Percentiles rank a stretch among this genome's conserved stretches.
phyloP scores from a whole-genome alignment of 2,113 vertebrate genomes.

The Varanus komodoensis region DNA sequence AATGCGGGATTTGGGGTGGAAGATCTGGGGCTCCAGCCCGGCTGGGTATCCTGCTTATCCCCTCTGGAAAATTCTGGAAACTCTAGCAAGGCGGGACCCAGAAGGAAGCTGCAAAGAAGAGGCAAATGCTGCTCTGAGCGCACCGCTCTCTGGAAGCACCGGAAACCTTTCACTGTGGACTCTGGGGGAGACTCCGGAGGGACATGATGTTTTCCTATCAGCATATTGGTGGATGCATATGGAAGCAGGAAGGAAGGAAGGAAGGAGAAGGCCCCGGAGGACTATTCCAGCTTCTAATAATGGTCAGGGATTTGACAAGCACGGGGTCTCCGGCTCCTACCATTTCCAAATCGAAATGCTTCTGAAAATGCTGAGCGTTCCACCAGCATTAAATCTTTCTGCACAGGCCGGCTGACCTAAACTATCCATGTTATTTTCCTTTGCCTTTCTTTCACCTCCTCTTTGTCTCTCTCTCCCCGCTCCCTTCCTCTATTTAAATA shows the following conservation, averaged over 20 bases:
- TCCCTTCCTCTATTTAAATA: not conserved
- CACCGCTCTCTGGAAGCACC: conserved; percentile 50
- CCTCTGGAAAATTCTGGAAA: too few relatives aligned
- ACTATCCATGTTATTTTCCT: conserved; percentile 49
- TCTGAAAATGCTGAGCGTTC: conserved; percentile 67
- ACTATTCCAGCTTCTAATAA: conserved; percentile 64
- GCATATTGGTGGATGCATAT: not conserved
- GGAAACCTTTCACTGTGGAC: conserved; percentile 56
- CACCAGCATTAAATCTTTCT: conserved; percentile 68
- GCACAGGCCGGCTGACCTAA: conserved; percentile 61
- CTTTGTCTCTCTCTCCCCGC: not conserved
- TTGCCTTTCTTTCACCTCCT: fast-evolving
- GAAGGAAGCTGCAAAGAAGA: not conserved
- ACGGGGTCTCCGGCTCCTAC: conserved; percentile 54
- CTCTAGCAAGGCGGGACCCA: not conserved
- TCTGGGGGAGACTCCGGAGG: conserved; percentile 41
- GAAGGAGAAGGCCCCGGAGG: conserved; percentile 43
- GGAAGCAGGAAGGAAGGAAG: not conserved
- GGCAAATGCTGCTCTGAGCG: too few relatives aligned
- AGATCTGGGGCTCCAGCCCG: too few relatives aligned
- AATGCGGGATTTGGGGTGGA: too few relatives aligned
- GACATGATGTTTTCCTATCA: conserved; percentile 47
- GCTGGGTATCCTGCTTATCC: too few relatives aligned
- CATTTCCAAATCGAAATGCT: conserved; percentile 65
- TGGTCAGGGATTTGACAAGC: conserved; percentile 66